phyloP scores from a whole-genome alignment of 2,888 invertebrate species.

The Oligia strigilis region DNA sequence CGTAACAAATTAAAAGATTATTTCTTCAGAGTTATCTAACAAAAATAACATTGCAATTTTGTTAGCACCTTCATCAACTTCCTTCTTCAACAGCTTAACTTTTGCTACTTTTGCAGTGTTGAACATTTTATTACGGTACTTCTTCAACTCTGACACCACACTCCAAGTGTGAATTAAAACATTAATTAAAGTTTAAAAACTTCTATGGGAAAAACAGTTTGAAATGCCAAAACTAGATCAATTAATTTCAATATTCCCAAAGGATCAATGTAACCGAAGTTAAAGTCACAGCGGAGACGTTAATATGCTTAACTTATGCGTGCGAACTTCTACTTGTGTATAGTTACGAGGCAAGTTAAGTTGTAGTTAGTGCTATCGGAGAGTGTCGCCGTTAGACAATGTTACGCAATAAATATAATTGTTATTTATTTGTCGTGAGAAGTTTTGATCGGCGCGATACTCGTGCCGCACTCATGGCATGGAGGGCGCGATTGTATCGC shows the following conservation, averaged over 20 bases:
- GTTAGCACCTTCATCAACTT: constrained; percentile 34
- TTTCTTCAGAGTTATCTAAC: constrained; percentile 25
- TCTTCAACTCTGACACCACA: constrained; percentile 31
- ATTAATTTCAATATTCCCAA: constrained; percentile 80
- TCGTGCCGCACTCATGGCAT: constrained; percentile 68
- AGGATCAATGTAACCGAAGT: constrained; percentile 80
- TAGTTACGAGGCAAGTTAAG: constrained; percentile 83
- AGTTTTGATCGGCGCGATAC: constrained; percentile 74
- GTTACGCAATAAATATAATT: constrained; percentile 79
- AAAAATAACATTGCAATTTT: constrained; percentile 42
- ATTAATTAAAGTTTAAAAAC: constrained; percentile 64
- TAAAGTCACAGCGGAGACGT: constrained; percentile 80
- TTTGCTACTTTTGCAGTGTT: constrained; percentile 48
- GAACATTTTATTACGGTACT: constrained; percentile 57
- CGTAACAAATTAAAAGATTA: constrained; percentile 54
- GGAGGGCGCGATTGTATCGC: constrained; percentile 78
- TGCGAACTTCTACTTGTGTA: constrained; percentile 80
- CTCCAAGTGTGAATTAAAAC: constrained; percentile 33
- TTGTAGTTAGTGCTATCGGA: constrained; percentile 73
- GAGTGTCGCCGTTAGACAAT: constrained; percentile 75
- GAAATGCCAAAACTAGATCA: constrained; percentile 73
- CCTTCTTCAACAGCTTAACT: constrained; percentile 35
- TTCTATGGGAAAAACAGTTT: constrained; percentile 63
- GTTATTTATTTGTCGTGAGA: constrained; percentile 79
- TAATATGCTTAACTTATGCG: constrained; percentile 85